Percentiles rank a stretch among this genome's conserved stretches.
Evolutionary conservation across 2,888 invertebrate genomes (phyloP).

Genomic region (Scaptodrosophila latifasciaeformis): DNA sequence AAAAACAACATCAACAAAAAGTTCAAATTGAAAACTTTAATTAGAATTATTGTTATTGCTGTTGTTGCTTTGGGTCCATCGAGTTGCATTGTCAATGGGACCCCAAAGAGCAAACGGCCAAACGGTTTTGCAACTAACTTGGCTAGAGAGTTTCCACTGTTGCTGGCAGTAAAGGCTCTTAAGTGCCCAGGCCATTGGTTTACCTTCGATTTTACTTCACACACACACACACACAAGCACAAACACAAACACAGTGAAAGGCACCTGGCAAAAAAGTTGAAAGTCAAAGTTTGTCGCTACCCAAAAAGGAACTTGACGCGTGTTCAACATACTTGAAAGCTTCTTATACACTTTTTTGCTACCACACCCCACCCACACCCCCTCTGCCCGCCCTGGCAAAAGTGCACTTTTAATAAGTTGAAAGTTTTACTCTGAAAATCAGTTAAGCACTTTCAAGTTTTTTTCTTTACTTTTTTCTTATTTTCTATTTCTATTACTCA

Average conservation of each 20-base stretch:
- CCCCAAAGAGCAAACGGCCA: background rate
- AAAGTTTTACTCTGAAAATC: constrained; percentile 62
- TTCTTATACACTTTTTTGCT: too few relatives aligned
- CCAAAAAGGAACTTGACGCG: constrained; percentile 58
- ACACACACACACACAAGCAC: background rate
- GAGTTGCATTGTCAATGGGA: constrained; percentile 42
- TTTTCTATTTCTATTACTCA: constrained; percentile 10
- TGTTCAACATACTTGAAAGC: constrained; percentile 68
- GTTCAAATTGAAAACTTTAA: constrained; percentile 69
- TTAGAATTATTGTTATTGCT: constrained; percentile 63
- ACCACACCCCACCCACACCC: too few relatives aligned
- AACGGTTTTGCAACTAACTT: background rate
- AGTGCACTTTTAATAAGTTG: constrained; percentile 67
- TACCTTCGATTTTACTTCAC: background rate
- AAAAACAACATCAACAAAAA: constrained; percentile 44
- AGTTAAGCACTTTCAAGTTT: constrained; percentile 49
- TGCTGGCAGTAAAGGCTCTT: constrained; percentile 11
- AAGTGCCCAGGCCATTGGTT: constrained; percentile 30
- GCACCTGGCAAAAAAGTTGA: constrained; percentile 49
- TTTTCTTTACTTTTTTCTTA: constrained; percentile 3
- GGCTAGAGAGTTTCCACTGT: background rate
- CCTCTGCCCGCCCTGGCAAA: constrained; percentile 17
- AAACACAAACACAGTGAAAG: constrained; percentile 33
- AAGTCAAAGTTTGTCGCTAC: constrained; percentile 58
- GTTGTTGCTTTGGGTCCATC: constrained; percentile 18